Percentiles rank a stretch among this genome's conserved stretches.
Evolutionary conservation across 2,888 invertebrate genomes (phyloP).

Genomic region (Coelinius sp.): DNA sequence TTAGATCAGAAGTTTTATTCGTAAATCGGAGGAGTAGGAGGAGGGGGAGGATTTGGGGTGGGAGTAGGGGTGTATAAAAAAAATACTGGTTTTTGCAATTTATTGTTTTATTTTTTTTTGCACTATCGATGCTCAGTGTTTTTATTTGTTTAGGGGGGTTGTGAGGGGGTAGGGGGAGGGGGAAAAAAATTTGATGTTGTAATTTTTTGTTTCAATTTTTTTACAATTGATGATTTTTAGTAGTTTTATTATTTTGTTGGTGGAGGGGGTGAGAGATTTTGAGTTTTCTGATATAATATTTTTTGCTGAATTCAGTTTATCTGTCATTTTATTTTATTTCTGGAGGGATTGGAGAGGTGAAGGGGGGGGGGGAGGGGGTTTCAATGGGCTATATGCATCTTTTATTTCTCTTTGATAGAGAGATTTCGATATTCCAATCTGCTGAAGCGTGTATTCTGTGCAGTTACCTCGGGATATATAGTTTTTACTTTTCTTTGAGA

Average conservation of each 20-base stretch:
- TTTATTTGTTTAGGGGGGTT: too few species aligned
- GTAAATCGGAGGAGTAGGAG: not conserved
- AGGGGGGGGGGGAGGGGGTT: not conserved
- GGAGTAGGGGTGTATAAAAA: not conserved
- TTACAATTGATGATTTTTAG: not conserved
- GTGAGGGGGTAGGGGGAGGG: too few species aligned
- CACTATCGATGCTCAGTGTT: too few species aligned
- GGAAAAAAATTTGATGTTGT: too few species aligned
- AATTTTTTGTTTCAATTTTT: too few species aligned
- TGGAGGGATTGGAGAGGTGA: not conserved
- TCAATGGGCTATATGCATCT: not conserved
- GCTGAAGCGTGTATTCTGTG: constrained; percentile 10
- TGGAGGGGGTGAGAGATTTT: not conserved
- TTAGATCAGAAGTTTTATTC: constrained; percentile 25
- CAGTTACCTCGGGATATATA: constrained; percentile 14
- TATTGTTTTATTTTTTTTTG: too few species aligned
- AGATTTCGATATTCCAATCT: constrained; percentile 6
- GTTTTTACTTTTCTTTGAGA: constrained; percentile 16
- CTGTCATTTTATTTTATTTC: not conserved
- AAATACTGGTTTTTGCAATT: too few species aligned
- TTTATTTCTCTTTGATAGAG: constrained; percentile 16
- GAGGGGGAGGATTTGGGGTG: not conserved
- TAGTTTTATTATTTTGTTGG: not conserved
- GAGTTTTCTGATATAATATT: not conserved
- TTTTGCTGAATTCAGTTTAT: too few species aligned